These are phyloP conservation scores for Frieseomelitta varia DNA, from an alignment of 1,140 invertebrate species.

Conservation along the genomic window DNA sequence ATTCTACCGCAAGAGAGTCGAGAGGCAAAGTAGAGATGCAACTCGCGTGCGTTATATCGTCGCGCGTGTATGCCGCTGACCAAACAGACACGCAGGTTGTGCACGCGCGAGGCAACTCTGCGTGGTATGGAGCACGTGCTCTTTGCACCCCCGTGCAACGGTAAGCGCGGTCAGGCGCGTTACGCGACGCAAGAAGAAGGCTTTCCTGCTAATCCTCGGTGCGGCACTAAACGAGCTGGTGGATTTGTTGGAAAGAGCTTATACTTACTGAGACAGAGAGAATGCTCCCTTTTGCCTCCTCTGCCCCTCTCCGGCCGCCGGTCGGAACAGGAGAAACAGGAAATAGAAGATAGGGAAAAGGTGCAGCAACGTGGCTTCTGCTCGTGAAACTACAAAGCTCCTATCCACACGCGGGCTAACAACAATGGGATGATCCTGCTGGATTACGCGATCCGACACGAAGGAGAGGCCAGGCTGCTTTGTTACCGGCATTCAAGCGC, in stretches of 20 bases:
- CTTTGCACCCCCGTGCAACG: neutral
- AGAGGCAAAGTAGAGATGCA: neutral
- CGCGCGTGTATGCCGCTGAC: slow-evolving; percentile 15
- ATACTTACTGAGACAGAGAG: slow-evolving; percentile 67
- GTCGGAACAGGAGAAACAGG: slow-evolving; percentile 42
- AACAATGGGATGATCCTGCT: slow-evolving; percentile 77
- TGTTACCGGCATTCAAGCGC: slow-evolving; percentile 61
- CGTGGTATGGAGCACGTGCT: slow-evolving; percentile 18
- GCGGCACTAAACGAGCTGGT: slow-evolving; percentile 81
- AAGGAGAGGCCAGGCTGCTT: slow-evolving; percentile 51
- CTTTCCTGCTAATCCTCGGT: slow-evolving; percentile 77
- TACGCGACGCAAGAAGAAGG: slow-evolving; percentile 77
- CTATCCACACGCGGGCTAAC: slow-evolving; percentile 78
- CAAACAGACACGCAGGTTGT: slow-evolving; percentile 47
- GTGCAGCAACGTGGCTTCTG: slow-evolving; percentile 61
- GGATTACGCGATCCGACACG: slow-evolving; percentile 73
- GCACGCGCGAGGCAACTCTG: slow-evolving; percentile 28
- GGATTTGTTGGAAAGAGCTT: slow-evolving; percentile 82
- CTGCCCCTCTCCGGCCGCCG: neutral
- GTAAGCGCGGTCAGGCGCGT: slow-evolving; percentile 78
- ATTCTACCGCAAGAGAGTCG: neutral
- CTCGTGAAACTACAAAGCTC: slow-evolving; percentile 77
- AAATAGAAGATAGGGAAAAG: slow-evolving; percentile 44
- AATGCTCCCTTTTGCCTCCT: slow-evolving; percentile 8
- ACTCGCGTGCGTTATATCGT: slow-evolving; percentile 63